phyloP scores from a whole-genome alignment of 2,888 invertebrate genomes.

The Scelioninae gen. 2 region DNA sequence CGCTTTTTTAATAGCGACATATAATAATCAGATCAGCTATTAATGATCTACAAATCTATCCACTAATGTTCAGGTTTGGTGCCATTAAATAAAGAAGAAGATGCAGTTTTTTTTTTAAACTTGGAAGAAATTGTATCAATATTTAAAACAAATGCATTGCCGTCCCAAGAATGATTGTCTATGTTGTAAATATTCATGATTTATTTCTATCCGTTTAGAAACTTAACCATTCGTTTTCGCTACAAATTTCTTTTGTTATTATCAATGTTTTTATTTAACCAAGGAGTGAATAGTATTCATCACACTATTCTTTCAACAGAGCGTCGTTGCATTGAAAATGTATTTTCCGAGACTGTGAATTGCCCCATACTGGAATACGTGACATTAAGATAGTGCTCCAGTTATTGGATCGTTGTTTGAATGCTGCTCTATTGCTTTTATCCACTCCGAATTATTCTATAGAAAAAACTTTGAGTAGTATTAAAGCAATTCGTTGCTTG shows the following conservation, averaged over 20 bases:
- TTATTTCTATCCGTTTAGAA: no score
- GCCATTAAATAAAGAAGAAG: no score
- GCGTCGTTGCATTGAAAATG: constrained; percentile 26
- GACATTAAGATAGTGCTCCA: constrained; percentile 43
- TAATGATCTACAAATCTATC: no score
- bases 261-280: constrained; percentile 20
- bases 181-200: no score
- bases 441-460: constrained; percentile 19
- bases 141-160: no score
- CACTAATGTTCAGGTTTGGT: no score
- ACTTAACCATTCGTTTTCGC: no score
- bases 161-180: no score
- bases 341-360: constrained; percentile 33
- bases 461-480: constrained; percentile 24
- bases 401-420: constrained; percentile 49
- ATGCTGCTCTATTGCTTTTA: constrained; percentile 40
- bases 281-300: constrained; percentile 21
- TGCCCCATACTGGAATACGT: constrained; percentile 29
- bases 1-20: no score
- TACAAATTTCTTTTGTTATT: background rate
- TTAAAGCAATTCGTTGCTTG: background rate
- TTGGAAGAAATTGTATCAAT: no score
- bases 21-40: no score
- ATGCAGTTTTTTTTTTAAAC: no score
- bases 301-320: constrained; percentile 22